Evolutionary conservation across 2,797 vertebrate species (phyloP).

Genomic region (Tinamus major): DNA sequence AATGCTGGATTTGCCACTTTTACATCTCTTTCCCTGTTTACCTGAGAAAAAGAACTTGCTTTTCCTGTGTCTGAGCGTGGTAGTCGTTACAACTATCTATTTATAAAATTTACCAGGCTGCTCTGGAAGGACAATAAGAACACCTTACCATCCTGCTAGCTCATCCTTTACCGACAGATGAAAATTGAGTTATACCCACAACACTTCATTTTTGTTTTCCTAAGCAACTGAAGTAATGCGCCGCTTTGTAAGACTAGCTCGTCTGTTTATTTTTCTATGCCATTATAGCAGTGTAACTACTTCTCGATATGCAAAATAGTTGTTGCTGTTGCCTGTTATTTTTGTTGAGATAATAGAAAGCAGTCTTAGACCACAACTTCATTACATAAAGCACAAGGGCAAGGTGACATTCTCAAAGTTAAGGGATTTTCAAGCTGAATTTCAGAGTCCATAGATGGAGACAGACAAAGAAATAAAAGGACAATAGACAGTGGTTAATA

Average conservation of each 20-base stretch:
- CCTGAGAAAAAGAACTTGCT: not conserved
- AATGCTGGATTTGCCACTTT: not conserved
- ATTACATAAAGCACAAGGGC: accelerated
- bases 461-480: not conserved
- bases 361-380: not conserved
- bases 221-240: not conserved
- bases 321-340: not conserved
- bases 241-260: not conserved
- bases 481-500: not conserved
- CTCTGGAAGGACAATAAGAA: not conserved
- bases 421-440: not conserved
- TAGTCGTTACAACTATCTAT: not conserved
- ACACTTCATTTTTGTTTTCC: not conserved
- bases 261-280: not conserved
- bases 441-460: not conserved
- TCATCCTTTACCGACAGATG: not conserved
- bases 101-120: not conserved
- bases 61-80: not conserved
- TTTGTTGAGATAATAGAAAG: not conserved
- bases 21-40: not conserved
- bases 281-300: not conserved
- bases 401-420: not conserved
- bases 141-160: not conserved
- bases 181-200: not conserved
- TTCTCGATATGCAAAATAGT: not conserved